Percentiles rank a stretch among this genome's conserved stretches.
Evolutionary conservation across 2,888 invertebrate genomes (phyloP).

Genomic region (Gari tellinella): DNA sequence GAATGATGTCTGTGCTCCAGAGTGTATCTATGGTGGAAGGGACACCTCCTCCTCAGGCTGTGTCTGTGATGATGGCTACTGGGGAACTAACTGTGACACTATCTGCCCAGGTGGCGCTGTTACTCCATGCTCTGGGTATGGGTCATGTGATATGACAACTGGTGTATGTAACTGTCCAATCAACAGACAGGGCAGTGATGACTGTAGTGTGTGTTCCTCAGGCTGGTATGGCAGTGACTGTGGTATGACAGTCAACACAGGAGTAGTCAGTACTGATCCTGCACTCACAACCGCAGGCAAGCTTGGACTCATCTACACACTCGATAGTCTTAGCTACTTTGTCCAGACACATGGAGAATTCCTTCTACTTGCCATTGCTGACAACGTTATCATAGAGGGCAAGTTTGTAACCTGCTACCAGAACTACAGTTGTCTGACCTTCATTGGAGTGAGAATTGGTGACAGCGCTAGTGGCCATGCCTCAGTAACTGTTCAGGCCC

Average conservation of each 20-base stretch:
- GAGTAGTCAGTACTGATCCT: background rate
- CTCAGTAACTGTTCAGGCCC: slow-evolving; percentile 58
- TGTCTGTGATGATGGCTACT: slow-evolving; percentile 65
- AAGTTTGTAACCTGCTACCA: slow-evolving; percentile 69
- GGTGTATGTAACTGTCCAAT: slow-evolving; percentile 69
- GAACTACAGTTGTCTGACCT: slow-evolving; percentile 66
- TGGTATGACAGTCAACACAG: slow-evolving; percentile 54
- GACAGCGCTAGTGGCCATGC: slow-evolving; percentile 58
- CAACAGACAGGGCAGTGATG: slow-evolving; percentile 50
- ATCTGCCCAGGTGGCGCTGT: slow-evolving; percentile 69
- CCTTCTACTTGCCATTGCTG: slow-evolving; percentile 57
- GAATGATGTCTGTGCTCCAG: slow-evolving; percentile 46
- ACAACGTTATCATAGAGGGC: slow-evolving; percentile 63
- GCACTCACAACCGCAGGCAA: slow-evolving; percentile 43
- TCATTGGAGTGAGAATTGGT: slow-evolving; percentile 65
- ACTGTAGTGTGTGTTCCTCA: slow-evolving; percentile 64
- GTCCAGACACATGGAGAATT: slow-evolving; percentile 57
- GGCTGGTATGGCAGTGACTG: slow-evolving; percentile 69
- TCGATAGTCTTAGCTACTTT: slow-evolving; percentile 64
- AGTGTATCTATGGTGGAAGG: slow-evolving; percentile 55
- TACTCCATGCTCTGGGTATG: slow-evolving; percentile 69
- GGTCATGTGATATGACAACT: slow-evolving; percentile 61
- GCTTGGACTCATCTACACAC: slow-evolving; percentile 62
- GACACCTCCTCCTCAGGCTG: slow-evolving; percentile 34
- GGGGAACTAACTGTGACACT: slow-evolving; percentile 59